phyloP scores from a whole-genome alignment of 1,140 invertebrate genomes.

The Eriosoma lanigerum region DNA sequence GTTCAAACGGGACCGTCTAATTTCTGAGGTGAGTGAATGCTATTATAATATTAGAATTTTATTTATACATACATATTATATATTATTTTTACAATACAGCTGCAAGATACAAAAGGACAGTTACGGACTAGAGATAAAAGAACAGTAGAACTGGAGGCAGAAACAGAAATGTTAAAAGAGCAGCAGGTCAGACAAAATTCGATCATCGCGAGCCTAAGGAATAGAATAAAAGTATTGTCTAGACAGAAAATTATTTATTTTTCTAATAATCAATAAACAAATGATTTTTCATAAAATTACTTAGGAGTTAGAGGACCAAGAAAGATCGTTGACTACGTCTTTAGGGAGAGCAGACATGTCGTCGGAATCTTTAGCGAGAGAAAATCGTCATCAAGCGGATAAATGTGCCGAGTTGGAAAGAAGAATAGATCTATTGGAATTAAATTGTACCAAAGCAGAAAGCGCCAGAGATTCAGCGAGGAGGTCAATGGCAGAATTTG shows the following conservation, averaged over 20 bases:
- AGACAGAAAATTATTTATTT: neutral
- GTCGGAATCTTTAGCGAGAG: slow-evolving; percentile 71
- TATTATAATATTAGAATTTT: too few relatives aligned
- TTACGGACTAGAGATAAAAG: slow-evolving; percentile 68
- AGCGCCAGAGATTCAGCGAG: slow-evolving; percentile 68
- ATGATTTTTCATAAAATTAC: slow-evolving; percentile 39
- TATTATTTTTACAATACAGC: slow-evolving; percentile 57
- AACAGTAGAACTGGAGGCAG: slow-evolving; percentile 68
- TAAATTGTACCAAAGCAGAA: slow-evolving; percentile 69
- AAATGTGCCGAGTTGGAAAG: slow-evolving; percentile 73
- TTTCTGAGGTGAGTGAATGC: slow-evolving; percentile 65
- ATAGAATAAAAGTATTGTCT: slow-evolving; percentile 67
- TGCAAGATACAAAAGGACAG: slow-evolving; percentile 68
- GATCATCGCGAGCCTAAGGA: slow-evolving; percentile 74
- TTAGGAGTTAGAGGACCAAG: slow-evolving; percentile 72
- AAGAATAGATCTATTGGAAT: slow-evolving; percentile 70
- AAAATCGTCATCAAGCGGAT: slow-evolving; percentile 73
- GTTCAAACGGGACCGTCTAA: slow-evolving; percentile 77
- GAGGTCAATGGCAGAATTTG: slow-evolving; percentile 65
- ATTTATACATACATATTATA: too few relatives aligned
- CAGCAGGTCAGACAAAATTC: slow-evolving; percentile 78
- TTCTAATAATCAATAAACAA: too few relatives aligned
- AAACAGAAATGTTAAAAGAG: slow-evolving; percentile 73
- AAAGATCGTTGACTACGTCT: slow-evolving; percentile 66
- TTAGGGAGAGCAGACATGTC: slow-evolving; percentile 70